phyloP scores from a whole-genome alignment of 1,140 invertebrate genomes.

The Apis dorsata region DNA sequence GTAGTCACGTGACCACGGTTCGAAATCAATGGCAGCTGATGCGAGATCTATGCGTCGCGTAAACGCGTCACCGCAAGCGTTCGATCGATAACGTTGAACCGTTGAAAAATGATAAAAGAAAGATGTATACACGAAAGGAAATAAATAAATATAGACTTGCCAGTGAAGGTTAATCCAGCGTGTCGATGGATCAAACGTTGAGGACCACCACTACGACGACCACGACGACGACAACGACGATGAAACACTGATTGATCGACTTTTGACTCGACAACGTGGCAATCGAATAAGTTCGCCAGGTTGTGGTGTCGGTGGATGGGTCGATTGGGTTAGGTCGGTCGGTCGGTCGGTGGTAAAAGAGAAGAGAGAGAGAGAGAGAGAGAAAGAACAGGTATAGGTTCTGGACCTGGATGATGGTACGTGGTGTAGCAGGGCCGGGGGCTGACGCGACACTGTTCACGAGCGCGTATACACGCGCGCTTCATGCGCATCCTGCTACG shows the following conservation, averaged over 20 bases:
- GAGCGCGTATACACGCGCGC: slow-evolving; percentile 65
- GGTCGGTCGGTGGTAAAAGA: slow-evolving; percentile 53
- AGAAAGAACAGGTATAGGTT: slow-evolving; percentile 74
- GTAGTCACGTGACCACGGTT: slow-evolving; percentile 35
- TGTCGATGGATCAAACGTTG: slow-evolving; percentile 42
- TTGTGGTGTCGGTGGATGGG: slow-evolving; percentile 51
- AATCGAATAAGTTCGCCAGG: slow-evolving; percentile 51
- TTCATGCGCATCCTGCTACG: slow-evolving; percentile 67
- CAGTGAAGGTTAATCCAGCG: slow-evolving; percentile 55
- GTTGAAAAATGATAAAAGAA: neutral
- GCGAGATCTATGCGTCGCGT: neutral
- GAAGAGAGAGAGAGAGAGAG: slow-evolving; percentile 57
- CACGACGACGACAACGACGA: slow-evolving; percentile 19
- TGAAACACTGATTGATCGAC: slow-evolving; percentile 61
- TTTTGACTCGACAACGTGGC: slow-evolving; percentile 61
- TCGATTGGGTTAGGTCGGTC: slow-evolving; percentile 56
- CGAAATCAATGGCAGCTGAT: slow-evolving; percentile 32
- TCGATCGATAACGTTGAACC: no score
- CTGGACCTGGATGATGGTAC: slow-evolving; percentile 77
- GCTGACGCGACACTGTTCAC: slow-evolving; percentile 79
- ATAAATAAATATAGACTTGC: slow-evolving; percentile 47
- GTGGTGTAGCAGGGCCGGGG: slow-evolving; percentile 78
- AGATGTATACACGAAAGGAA: neutral
- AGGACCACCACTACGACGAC: slow-evolving; percentile 46
- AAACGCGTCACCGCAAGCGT: neutral